Evolutionary conservation across 2,113 vertebrate genomes (phyloP).

Genomic region (Regulus satrapa): DNA sequence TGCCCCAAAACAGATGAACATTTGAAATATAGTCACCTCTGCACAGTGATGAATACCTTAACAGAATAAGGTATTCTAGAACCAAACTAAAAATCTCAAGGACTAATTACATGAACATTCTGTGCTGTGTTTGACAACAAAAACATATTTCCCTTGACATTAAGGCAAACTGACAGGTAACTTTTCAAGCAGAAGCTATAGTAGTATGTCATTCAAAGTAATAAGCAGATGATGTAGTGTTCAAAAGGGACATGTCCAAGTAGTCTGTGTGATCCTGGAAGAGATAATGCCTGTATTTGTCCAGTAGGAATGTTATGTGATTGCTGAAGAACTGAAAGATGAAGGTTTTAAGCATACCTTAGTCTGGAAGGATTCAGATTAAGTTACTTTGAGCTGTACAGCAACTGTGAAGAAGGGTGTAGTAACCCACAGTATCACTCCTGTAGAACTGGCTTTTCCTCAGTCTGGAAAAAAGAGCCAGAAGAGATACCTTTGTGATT

Average conservation of each 20-base stretch:
- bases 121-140: background rate
- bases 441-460: background rate
- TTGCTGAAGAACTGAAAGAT: background rate
- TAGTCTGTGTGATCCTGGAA: background rate
- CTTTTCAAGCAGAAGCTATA: background rate
- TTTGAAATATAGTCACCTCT: background rate
- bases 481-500: background rate
- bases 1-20: background rate
- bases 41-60: background rate
- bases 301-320: background rate
- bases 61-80: background rate
- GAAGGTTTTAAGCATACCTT: background rate
- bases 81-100: background rate
- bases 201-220: background rate
- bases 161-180: background rate
- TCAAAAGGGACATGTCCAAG: background rate
- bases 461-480: background rate
- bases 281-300: background rate
- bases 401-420: background rate
- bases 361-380: background rate
- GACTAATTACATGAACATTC: background rate
- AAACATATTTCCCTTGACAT: background rate
- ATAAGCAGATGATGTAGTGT: background rate
- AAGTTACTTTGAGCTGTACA: background rate
- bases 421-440: background rate